A percentile compares a stretch with the other conserved stretches of the same genome.
Conservation (phyloP, 2,797 vertebrate genomes). For the Apodemus agrarius region DNA sequence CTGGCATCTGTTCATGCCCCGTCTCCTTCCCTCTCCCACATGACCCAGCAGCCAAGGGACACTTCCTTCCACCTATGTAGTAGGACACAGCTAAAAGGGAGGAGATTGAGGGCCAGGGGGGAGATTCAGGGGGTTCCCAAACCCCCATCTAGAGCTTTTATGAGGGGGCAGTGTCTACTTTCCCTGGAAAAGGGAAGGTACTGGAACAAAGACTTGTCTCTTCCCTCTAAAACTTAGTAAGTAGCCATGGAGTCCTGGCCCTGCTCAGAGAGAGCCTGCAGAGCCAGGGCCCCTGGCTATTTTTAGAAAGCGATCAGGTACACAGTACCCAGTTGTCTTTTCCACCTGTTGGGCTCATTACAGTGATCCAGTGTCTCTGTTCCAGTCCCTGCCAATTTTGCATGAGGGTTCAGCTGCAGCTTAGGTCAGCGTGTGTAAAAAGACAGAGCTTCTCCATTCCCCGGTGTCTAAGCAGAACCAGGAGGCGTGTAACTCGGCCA, state of each 20-base stretch:
- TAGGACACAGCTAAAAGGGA: background rate
- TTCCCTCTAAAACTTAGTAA: background rate
- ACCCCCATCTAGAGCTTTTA: background rate
- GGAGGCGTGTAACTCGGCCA: background rate
- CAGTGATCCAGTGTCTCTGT: slow-evolving; percentile 55
- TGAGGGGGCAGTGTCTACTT: background rate
- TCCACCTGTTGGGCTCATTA: slow-evolving; percentile 71
- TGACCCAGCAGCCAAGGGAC: slow-evolving; percentile 44
- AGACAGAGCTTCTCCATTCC: background rate
- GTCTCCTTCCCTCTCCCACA: background rate
- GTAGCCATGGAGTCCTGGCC: background rate
- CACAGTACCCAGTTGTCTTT: slow-evolving; percentile 59
- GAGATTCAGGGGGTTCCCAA: background rate
- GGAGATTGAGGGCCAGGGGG: background rate
- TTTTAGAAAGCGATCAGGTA: slow-evolving; percentile 81
- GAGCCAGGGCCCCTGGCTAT: slow-evolving; percentile 59
- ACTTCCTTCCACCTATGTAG: background rate
- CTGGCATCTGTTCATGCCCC: slow-evolving; percentile 58
- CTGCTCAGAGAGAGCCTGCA: background rate
- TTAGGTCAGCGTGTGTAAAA: background rate
- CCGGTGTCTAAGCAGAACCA: background rate
- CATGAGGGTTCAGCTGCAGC: background rate
- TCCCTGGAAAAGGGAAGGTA: background rate
- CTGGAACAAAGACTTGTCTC: background rate
- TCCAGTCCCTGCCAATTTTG: background rate